Evolutionary conservation across 1,140 invertebrate species (phyloP), one percentile per base, ranked within the genome.

Genomic region (Mercenaria mercenaria): DNA sequence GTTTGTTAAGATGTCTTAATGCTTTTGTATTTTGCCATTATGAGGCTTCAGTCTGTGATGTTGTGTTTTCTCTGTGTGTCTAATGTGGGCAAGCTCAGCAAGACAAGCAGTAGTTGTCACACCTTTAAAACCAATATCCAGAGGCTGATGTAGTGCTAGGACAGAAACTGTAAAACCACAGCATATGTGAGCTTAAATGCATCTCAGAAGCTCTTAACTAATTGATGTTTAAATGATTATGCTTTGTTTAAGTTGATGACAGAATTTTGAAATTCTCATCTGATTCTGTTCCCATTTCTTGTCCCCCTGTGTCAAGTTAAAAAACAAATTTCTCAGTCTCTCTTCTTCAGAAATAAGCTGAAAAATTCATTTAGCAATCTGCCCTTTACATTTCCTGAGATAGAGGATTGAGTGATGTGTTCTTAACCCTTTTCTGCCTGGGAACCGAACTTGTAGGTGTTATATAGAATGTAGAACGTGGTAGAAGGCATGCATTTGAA

Each of bases 131-230:
- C 76, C 59, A 84, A 67, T 67, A 50, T 69, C 52, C 47, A 26
- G 6, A 15, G 15, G 52, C 29, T 32, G 8, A 43, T 69, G 67
- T 64, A 47, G 23, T 23, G 47, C 39, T 37, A n/a, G 15, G 82
- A 43, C 59, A 47, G 59, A 47, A 72, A 32, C 82, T 84, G 82
- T 67, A 41, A 84, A 61, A 84, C 59, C 82, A 84, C 64, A 84
- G 67, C 82, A 84, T 84, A 72, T 84, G 82, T 84, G 82, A 79
- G 76, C 32, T 52, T 13, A 41, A 52, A 37, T 50, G 43, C 43
- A 52, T 50, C 47, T 26, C 0, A 50, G 50, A 56, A 79, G n/a
- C 76, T 79, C 47, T 56, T 79, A 56, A 79, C 47, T 79, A 79
- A 79, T 79, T 79, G 76, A 79, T 79, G 47, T 79, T 39, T 34